Conservation (phyloP, 2,888 invertebrate genomes). For the Sericinus montela region DNA sequence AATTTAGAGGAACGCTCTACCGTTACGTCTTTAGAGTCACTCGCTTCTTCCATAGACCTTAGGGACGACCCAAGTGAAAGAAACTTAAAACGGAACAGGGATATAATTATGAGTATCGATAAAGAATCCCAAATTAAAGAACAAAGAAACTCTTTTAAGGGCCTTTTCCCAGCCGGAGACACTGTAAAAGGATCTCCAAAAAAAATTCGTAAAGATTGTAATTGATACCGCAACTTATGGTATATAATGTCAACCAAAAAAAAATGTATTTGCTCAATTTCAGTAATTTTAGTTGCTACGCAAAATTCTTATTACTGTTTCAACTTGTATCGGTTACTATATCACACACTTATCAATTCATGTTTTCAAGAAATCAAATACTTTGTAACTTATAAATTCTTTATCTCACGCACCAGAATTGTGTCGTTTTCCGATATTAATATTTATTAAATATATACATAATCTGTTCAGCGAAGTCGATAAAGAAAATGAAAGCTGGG, state of each 20-base stretch:
- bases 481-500: too few species aligned
- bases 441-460: too few species aligned
- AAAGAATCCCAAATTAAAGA: slow-evolving; percentile 64
- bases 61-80: slow-evolving; percentile 38
- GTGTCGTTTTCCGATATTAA: too few species aligned
- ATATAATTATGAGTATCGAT: slow-evolving; percentile 39
- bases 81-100: slow-evolving; percentile 46
- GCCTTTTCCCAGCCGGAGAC: slow-evolving; percentile 49
- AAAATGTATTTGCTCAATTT: slow-evolving; percentile 9
- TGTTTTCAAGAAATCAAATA: too few species aligned
- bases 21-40: slow-evolving; percentile 79
- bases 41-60: slow-evolving; percentile 58
- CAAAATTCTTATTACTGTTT: background rate
- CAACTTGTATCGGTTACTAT: too few species aligned
- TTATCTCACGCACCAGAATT: too few species aligned
- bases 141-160: slow-evolving; percentile 45
- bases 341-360: too few species aligned
- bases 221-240: slow-evolving; percentile 12
- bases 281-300: background rate
- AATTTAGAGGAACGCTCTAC: slow-evolving; percentile 55
- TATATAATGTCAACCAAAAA: background rate
- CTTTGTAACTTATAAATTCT: too few species aligned
- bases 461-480: too few species aligned
- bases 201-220: slow-evolving; percentile 39
- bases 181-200: slow-evolving; percentile 39